Evolutionary conservation across 2,888 invertebrate genomes (phyloP).

Genomic region (Heterodera filipjevi): DNA sequence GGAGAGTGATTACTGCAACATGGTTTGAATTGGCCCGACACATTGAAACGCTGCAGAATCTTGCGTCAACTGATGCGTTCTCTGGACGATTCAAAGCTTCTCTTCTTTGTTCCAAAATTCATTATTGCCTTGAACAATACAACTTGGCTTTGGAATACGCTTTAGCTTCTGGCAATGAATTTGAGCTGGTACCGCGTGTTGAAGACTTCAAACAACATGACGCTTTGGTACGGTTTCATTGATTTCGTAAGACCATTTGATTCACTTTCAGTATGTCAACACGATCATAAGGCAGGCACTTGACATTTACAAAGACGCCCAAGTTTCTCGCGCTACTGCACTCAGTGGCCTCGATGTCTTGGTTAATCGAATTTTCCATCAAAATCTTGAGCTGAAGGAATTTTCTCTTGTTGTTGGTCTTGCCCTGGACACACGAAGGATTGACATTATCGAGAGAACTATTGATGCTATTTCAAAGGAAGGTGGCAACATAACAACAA

Average conservation of each 20-base stretch:
- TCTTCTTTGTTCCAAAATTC: constrained; percentile 90
- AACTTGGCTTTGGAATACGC: constrained; percentile 96
- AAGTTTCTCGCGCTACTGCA: constrained; percentile 42
- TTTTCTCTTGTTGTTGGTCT: constrained; percentile 79
- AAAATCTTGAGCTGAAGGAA: constrained; percentile 77
- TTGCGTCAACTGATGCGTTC: constrained; percentile 89
- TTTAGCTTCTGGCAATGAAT: constrained; percentile 83
- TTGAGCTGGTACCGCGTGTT: constrained; percentile 84
- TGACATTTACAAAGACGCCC: constrained; percentile 52
- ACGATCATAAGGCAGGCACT: constrained; percentile 59
- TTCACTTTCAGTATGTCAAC: constrained; percentile 52
- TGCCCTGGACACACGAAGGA: constrained; percentile 90
- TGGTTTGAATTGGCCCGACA: constrained; percentile 61
- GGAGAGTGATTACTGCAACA: constrained; percentile 56
- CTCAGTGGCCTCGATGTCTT: constrained; percentile 78
- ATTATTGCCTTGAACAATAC: constrained; percentile 94
- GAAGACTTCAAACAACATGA: constrained; percentile 52
- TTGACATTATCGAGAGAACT: constrained; percentile 92
- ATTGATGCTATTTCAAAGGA: constrained; percentile 69
- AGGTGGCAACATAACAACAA: constrained; percentile 69
- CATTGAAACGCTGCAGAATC: constrained; percentile 74
- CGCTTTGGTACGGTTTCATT: constrained; percentile 40
- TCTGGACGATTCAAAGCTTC: constrained; percentile 88
- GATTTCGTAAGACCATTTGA: background rate
- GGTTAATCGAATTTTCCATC: constrained; percentile 94